These are phyloP conservation scores for Apteryx mantelli DNA, from an alignment of 2,113 vertebrate species.

Conservation along the genomic window DNA sequence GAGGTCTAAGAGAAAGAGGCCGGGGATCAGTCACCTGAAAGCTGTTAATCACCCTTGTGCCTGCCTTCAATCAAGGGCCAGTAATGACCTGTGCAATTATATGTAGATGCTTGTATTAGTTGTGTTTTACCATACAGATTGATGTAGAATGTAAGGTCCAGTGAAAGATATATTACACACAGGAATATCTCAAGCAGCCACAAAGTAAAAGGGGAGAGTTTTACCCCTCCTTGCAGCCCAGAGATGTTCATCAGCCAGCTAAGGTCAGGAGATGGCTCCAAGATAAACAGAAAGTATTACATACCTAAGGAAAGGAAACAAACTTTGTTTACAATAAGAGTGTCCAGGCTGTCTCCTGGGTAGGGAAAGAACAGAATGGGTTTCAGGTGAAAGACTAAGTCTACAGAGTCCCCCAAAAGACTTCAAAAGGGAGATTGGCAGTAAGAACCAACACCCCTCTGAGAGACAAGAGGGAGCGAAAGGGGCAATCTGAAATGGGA, in stretches of 20 bases:
- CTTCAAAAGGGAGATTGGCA: neutral
- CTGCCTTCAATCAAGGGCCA: neutral
- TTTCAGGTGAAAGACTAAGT: neutral
- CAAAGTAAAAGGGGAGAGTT: neutral
- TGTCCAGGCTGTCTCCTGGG: rapidly evolving
- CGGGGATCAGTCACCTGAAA: neutral
- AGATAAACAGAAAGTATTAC: neutral
- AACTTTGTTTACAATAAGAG: neutral
- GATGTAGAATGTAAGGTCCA: neutral
- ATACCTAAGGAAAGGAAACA: neutral
- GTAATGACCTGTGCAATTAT: neutral
- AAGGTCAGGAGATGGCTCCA: neutral
- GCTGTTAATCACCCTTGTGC: neutral
- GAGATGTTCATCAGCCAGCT: neutral
- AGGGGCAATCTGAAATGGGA: neutral
- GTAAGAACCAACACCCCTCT: neutral
- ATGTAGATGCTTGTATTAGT: neutral
- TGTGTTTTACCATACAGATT: neutral
- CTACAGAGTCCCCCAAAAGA: neutral
- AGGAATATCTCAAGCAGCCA: neutral
- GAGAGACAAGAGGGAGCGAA: neutral
- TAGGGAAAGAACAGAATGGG: neutral
- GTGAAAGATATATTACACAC: neutral
- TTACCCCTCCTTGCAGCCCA: neutral
- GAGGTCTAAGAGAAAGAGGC: neutral